Percentiles rank a stretch among this genome's conserved stretches.
Evolutionary conservation across 2,888 invertebrate genomes (phyloP).

Genomic region (Prosapia bicincta): DNA sequence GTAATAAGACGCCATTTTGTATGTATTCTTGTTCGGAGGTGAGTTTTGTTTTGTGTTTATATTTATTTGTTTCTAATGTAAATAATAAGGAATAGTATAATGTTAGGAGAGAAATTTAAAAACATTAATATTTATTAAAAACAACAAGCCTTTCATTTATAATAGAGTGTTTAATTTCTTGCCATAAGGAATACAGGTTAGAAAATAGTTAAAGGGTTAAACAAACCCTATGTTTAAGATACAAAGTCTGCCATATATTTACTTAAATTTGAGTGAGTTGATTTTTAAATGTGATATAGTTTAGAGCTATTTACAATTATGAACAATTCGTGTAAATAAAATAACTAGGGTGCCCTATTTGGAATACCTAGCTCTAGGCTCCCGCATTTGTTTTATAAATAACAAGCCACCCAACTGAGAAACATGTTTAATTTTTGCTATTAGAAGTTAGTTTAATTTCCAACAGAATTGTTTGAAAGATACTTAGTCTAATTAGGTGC

Average conservation of each 20-base stretch:
- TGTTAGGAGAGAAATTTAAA: too few relatives aligned
- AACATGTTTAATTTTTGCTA: background rate
- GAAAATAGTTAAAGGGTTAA: background rate
- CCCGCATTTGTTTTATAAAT: background rate
- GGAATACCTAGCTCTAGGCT: background rate
- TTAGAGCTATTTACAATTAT: too few relatives aligned
- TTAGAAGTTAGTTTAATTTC: too few relatives aligned
- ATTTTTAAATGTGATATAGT: too few relatives aligned
- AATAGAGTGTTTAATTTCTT: too few relatives aligned
- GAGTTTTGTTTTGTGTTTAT: background rate
- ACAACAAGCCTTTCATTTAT: too few relatives aligned
- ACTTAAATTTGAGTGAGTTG: too few relatives aligned
- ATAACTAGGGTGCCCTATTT: background rate
- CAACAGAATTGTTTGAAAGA: too few relatives aligned
- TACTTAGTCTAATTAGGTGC: too few relatives aligned
- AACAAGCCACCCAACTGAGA: background rate
- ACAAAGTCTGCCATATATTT: background rate
- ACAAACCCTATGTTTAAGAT: background rate
- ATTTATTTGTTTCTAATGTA: background rate
- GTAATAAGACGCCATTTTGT: slow-evolving; percentile 19
- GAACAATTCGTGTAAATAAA: background rate
- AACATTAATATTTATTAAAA: too few relatives aligned
- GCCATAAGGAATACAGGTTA: background rate
- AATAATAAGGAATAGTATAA: too few relatives aligned
- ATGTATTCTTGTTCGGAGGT: slow-evolving; percentile 20